Conservation (phyloP, 2,888 invertebrate genomes). For the Phengaris arion region DNA sequence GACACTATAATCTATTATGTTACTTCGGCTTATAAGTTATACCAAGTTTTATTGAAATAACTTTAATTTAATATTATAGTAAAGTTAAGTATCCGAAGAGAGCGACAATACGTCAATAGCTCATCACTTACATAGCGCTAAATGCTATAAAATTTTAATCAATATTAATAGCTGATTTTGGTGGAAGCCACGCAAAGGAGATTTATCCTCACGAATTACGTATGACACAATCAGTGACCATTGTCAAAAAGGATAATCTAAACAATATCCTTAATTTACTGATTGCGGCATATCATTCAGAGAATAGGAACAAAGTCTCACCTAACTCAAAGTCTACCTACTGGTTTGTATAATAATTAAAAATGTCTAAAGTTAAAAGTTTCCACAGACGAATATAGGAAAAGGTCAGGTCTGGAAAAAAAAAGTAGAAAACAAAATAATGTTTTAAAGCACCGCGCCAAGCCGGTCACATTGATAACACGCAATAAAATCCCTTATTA, state of each 20-base stretch:
- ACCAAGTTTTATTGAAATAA: conserved; percentile 1
- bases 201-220: no score
- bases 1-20: conserved; percentile 45
- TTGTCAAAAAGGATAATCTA: no score
- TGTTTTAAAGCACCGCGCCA: neutral
- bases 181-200: neutral
- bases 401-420: neutral
- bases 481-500: conserved; percentile 14
- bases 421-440: neutral
- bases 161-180: no score
- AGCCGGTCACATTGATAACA: neutral
- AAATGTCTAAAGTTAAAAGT: neutral
- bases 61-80: neutral
- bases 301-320: no score
- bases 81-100: neutral
- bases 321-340: no score
- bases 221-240: no score
- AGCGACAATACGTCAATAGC: neutral
- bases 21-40: conserved; percentile 32
- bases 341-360: no score
- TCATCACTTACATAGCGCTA: neutral
- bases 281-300: no score
- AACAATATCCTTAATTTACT: no score
- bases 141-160: neutral
- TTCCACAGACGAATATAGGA: neutral